These are phyloP conservation scores for Rattus rattus DNA, from an alignment of 2,113 vertebrate genomes.

Conservation along the genomic window DNA sequence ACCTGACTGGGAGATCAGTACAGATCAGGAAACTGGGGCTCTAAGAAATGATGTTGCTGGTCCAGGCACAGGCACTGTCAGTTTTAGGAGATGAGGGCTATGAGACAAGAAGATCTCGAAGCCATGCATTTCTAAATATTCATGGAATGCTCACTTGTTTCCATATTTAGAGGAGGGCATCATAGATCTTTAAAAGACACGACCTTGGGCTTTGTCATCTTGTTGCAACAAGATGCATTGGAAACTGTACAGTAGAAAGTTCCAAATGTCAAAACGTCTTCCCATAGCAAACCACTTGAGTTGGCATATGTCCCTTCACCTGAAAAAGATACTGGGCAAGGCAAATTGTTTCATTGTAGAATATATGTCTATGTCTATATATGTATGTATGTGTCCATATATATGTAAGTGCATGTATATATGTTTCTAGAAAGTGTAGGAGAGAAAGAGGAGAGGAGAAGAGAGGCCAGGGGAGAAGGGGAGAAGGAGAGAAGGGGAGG, in stretches of 20 bases:
- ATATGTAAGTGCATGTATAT: not conserved
- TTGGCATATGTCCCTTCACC: not conserved
- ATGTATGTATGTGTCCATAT: not conserved
- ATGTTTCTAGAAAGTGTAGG: not conserved
- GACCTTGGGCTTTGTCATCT: not conserved
- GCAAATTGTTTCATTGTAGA: constrained; percentile 5
- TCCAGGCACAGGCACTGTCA: not conserved
- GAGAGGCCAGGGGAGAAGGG: not conserved
- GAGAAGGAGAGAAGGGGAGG: not conserved
- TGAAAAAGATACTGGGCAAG: constrained; percentile 29
- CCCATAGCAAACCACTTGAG: not conserved
- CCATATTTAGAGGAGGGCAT: not conserved
- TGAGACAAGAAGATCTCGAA: not conserved
- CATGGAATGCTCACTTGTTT: not conserved
- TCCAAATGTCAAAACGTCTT: not conserved
- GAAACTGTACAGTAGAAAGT: not conserved
- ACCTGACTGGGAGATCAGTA: not conserved
- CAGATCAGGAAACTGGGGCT: not conserved
- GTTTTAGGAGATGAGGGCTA: not conserved
- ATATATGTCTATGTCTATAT: not conserved
- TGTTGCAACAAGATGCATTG: not conserved
- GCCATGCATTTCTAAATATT: not conserved
- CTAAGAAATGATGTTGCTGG: not conserved
- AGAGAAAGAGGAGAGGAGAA: not conserved
- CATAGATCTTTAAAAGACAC: not conserved